A percentile compares a stretch with the other conserved stretches of the same genome.
Conservation (phyloP, 2,797 vertebrate species). For the Phrynocephalus guinanensis region DNA sequence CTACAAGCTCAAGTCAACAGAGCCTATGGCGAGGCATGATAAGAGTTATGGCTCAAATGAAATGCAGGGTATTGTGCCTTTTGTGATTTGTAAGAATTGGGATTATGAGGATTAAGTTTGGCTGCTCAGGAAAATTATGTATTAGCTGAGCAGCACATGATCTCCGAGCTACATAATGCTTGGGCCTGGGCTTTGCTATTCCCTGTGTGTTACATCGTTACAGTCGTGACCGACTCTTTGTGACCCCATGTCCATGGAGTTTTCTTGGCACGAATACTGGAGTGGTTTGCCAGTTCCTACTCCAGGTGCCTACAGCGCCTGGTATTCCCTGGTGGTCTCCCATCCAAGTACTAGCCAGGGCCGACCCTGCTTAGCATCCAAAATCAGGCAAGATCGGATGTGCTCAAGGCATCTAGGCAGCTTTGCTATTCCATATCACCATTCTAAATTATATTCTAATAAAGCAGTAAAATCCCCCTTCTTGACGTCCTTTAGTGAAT, state of each 20-base stretch:
- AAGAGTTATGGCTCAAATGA: not conserved
- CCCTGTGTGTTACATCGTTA: no score
- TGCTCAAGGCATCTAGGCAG: no score
- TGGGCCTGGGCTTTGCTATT: not conserved
- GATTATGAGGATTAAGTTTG: not conserved
- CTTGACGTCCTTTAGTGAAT: not conserved
- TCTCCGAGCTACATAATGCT: not conserved
- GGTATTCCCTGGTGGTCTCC: no score
- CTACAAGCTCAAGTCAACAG: not conserved
- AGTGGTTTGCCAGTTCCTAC: no score
- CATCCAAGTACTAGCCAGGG: no score
- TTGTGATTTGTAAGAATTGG: not conserved
- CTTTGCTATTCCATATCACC: not conserved
- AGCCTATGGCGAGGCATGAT: not conserved
- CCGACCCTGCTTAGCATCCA: no score
- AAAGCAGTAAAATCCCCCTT: not conserved
- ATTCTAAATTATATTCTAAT: not conserved
- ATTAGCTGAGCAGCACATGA: not conserved
- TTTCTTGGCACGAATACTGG: no score
- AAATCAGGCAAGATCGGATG: no score
- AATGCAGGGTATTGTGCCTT: not conserved
- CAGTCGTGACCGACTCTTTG: no score
- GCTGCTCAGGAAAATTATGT: not conserved
- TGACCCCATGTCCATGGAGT: no score
- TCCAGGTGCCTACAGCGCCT: no score